These are phyloP conservation scores for Olivierus martensii DNA, from an alignment of 1,140 invertebrate species.

Conservation along the genomic window DNA sequence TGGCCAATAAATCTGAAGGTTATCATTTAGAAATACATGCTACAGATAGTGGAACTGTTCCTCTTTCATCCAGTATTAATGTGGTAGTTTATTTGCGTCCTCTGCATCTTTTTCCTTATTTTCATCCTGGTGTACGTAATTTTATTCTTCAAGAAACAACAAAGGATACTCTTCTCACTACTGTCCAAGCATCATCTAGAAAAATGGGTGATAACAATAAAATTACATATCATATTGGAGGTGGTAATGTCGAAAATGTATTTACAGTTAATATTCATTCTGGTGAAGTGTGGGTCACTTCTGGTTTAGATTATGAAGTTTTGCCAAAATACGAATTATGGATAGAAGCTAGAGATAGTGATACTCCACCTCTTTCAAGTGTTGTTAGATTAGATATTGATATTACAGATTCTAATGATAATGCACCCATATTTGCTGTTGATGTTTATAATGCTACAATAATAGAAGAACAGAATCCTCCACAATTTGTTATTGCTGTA, in stretches of 20 bases:
- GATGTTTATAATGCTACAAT: conserved; percentile 68
- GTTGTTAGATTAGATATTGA: conserved; percentile 53
- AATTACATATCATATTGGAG: conserved; percentile 59
- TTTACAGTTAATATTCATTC: conserved; percentile 65
- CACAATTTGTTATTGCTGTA: conserved; percentile 57
- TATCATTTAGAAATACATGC: conserved; percentile 55
- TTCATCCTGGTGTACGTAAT: conserved; percentile 42
- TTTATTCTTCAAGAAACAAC: conserved; percentile 70
- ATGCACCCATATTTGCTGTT: conserved; percentile 52
- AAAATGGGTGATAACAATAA: conserved; percentile 47
- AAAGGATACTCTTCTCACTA: conserved; percentile 29
- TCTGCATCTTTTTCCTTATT: conserved; percentile 55
- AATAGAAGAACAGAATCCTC: conserved; percentile 69
- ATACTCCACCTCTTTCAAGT: conserved; percentile 61
- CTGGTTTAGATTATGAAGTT: conserved; percentile 76
- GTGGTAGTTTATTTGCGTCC: conserved; percentile 53
- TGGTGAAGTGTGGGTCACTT: conserved; percentile 56
- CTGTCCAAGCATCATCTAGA: conserved; percentile 35
- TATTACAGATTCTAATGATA: conserved; percentile 84
- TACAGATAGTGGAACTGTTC: conserved; percentile 34
- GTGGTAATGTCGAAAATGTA: conserved; percentile 73
- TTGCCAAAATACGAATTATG: conserved; percentile 72
- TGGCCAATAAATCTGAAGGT: conserved; percentile 25
- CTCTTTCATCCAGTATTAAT: conserved; percentile 31
- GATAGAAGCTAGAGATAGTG: conserved; percentile 78